Evolutionary conservation across 2,797 vertebrate genomes (phyloP).

Genomic region (Lindbergichthys nudifrons): DNA sequence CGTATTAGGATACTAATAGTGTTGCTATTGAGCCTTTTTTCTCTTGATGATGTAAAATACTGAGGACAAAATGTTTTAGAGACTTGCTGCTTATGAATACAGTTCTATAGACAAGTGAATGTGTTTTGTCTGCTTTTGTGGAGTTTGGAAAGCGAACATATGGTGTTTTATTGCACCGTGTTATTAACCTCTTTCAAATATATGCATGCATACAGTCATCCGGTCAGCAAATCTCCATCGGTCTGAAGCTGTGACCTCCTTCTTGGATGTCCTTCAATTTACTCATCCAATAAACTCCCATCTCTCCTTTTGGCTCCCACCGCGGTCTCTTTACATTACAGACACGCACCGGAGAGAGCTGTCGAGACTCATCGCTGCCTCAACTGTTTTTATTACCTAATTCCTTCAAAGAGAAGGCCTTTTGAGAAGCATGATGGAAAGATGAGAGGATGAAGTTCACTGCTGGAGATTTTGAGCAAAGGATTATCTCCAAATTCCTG

Average conservation of each 20-base stretch:
- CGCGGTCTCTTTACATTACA: constrained; percentile 61
- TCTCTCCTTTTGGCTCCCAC: constrained; percentile 46
- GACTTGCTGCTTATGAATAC: background rate
- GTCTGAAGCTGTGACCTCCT: constrained; percentile 19
- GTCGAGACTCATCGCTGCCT: constrained; percentile 26
- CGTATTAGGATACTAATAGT: too few relatives aligned
- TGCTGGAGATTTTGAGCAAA: constrained; percentile 22
- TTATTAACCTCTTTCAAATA: background rate
- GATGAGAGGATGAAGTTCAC: constrained; percentile 34
- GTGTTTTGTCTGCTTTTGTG: background rate
- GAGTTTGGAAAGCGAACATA: background rate
- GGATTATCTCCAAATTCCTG: constrained; percentile 56
- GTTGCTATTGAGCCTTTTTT: too few relatives aligned
- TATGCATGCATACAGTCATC: background rate
- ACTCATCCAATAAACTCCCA: constrained; percentile 19
- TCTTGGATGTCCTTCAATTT: constrained; percentile 32
- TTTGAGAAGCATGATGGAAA: constrained; percentile 24
- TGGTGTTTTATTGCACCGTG: background rate
- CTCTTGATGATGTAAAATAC: too few relatives aligned
- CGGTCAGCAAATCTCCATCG: constrained; percentile 2
- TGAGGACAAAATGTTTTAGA: background rate
- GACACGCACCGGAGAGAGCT: constrained; percentile 16
- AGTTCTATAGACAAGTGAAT: background rate
- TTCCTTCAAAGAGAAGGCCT: constrained; percentile 50
- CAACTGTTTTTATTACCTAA: constrained; percentile 35